Evolutionary conservation across 35 echinoderm and acorn worm genomes (phyloP), one percentile per base, ranked within the genome.

Genomic region (Heliocidaris erythrogramma): DNA sequence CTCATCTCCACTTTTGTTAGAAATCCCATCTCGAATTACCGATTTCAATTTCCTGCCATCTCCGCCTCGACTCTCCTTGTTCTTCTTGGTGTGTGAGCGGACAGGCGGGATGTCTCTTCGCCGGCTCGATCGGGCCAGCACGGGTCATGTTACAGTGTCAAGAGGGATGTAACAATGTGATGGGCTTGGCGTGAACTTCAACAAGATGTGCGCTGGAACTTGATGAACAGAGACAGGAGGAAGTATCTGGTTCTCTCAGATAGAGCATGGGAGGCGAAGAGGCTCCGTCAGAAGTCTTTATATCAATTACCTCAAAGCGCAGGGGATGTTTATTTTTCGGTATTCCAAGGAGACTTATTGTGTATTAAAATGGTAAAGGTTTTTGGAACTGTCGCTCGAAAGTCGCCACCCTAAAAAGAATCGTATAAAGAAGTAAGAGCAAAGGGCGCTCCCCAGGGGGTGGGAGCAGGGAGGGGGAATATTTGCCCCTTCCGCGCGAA

Each of bases 11-110:
- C 87, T 47, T 48, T 89, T 89, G 31, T 48, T 48, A 32, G 87
- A 89, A 48, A 89, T 89, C 31, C 87, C 87, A 47, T 89, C 87
- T 89, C 87, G 32, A 48, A 89, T 89, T 89, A 89, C 87, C 87
- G 47, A 47, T 89, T 89, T 89, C 87, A 89, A 89, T 89, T 89
- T 89, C 87, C 87, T 78, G 87, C 87, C 14, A 16, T 89, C 87
- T 89, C 14, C 18, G 87, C 32, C 31, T 2, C 42, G 5, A 7
- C 87, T 35, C 31, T 13, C 9, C 31, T 89, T 89, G 47, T 89
- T 48, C 47, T 30, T 18, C 13, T 24, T 89, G 87, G 31, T 47
- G 29, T 18, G 87, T n/a, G 87, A 48, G 47, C 87, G 31, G 87
- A 89, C 87, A 17, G 31, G 31, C 30, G 87, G 31, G 87, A 89